Base-by-base conservation (phyloP, 2,888 invertebrate species). In the Tetheella fluctuosa region DNA sequence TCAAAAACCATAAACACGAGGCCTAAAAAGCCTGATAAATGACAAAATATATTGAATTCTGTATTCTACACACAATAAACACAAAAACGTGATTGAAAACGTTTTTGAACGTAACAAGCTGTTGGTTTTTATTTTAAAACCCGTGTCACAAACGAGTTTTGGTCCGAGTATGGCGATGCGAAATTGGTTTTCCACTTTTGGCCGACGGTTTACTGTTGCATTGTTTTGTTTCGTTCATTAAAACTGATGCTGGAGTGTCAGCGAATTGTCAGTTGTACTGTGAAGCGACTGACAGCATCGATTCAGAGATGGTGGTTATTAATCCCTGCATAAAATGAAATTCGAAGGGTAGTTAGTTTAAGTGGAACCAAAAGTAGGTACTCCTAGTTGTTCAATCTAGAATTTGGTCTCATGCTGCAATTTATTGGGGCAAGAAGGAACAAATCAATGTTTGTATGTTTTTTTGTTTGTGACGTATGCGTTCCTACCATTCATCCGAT, bases 141-240 rank as follows among this genome's bases (percentile, higher is more conserved):
- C 76, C 71, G 74, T 71, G 72, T 67, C 65, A 65, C 68, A 74
- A 77, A 78, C 77, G 75, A 74, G 77, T 78, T 79, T 76, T 70
- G 69, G 72, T 75, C 56, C 66, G 69, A 64, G 74, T 64, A 75
- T 73, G 77, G 65, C 66, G 67, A 68, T 67, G 66, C 67, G 76
- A 82, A 85, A 86, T 86, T 87, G 87, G 81, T 86, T 88, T 89
- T 86, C 80, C 83, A 77, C 80, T 83, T 80, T 78, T 71, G 65
- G 70, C 66, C 61, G 67, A 69, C 69, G 73, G 48, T 74, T 73
- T 76, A 65, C 69, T 74, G 59, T 58, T 64, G 69, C 34, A 34
- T 39, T 39, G 69, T 73, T 78, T 76, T 83, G 68, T 74, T 77
- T 79, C 69, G 69, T 68, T 73, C 59, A 59, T 62, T 62, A 59